Percentiles rank a stretch among this genome's conserved stretches.
phyloP scores from a whole-genome alignment of 1,140 invertebrate species.

The Drosophila ananassae region DNA sequence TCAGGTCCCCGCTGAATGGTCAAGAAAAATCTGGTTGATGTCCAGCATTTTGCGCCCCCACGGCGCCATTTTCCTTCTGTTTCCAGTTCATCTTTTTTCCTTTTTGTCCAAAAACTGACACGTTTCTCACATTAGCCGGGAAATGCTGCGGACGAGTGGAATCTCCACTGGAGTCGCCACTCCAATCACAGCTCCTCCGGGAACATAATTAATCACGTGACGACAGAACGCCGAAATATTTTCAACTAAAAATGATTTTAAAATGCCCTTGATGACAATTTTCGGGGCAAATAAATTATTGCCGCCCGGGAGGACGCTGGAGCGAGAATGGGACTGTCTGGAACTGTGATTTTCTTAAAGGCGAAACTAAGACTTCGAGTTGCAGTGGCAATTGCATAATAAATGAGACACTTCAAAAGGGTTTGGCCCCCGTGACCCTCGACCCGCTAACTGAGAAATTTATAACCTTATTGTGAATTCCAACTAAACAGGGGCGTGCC shows the following conservation, averaged over 20 bases:
- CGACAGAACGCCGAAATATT: constrained; percentile 48
- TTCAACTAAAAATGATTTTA: constrained; percentile 63
- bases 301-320: constrained; percentile 26
- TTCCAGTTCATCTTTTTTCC: background rate
- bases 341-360: constrained; percentile 20
- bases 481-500: constrained; percentile 1
- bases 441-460: constrained; percentile 57
- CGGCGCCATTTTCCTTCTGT: background rate
- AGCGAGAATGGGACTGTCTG: constrained; percentile 7
- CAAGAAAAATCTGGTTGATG: constrained; percentile 23
- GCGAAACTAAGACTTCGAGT: background rate
- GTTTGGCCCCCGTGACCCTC: constrained; percentile 8
- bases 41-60: background rate
- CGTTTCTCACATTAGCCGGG: constrained; percentile 54
- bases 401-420: constrained; percentile 66
- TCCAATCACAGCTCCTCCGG: constrained; percentile 11
- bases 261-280: constrained; percentile 74
- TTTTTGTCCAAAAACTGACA: constrained; percentile 13
- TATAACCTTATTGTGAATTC: constrained; percentile 77
- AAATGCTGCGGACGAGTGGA: background rate
- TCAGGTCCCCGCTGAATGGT: constrained; percentile 19
- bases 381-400: constrained; percentile 72
- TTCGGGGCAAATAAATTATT: constrained; percentile 63
- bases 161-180: background rate
- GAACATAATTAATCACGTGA: constrained; percentile 58